phyloP scores from a whole-genome alignment of 2,797 vertebrate genomes.

The Sebastes miniatus region DNA sequence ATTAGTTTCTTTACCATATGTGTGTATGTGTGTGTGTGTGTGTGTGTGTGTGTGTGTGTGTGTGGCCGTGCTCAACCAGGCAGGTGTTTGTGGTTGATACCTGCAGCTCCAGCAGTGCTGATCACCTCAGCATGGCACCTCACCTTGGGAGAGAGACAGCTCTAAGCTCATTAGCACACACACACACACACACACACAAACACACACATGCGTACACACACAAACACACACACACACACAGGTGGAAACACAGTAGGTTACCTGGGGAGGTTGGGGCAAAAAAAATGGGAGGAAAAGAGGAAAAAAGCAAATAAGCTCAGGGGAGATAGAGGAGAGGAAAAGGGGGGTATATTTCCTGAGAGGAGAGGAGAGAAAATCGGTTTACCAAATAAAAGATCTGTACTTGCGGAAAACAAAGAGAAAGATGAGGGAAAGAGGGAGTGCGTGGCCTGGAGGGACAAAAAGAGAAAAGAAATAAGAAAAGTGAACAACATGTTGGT shows the following conservation, averaged over 20 bases:
- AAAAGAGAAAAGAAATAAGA: slow-evolving; percentile 22
- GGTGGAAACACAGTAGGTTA: slow-evolving; percentile 23
- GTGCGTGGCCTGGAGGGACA: slow-evolving; percentile 4
- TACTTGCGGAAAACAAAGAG: slow-evolving; percentile 41
- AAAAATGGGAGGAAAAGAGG: neutral
- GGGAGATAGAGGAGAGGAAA: slow-evolving; percentile 9
- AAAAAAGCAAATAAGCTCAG: slow-evolving; percentile 37
- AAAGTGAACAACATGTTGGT: slow-evolving; percentile 3
- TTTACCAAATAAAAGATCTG: slow-evolving; percentile 33
- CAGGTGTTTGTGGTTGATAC: slow-evolving; percentile 79
- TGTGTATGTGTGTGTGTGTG: neutral
- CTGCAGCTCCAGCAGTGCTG: slow-evolving; percentile 70
- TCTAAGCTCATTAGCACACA: slow-evolving; percentile 72
- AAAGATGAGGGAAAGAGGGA: slow-evolving; percentile 4
- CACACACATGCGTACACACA: slow-evolving; percentile 18
- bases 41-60: neutral
- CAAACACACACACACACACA: slow-evolving; percentile 14
- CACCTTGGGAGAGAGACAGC: slow-evolving; percentile 75
- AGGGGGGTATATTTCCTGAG: slow-evolving; percentile 8
- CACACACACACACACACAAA: slow-evolving; percentile 21
- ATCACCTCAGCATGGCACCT: slow-evolving; percentile 73
- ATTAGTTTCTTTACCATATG: slow-evolving; percentile 11
- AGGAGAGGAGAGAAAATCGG: slow-evolving; percentile 11
- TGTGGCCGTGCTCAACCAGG: slow-evolving; percentile 39
- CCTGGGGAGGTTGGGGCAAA: slow-evolving; percentile 14